Conservation (phyloP, 1,140 invertebrate genomes). For the Lepidostoma basale region DNA sequence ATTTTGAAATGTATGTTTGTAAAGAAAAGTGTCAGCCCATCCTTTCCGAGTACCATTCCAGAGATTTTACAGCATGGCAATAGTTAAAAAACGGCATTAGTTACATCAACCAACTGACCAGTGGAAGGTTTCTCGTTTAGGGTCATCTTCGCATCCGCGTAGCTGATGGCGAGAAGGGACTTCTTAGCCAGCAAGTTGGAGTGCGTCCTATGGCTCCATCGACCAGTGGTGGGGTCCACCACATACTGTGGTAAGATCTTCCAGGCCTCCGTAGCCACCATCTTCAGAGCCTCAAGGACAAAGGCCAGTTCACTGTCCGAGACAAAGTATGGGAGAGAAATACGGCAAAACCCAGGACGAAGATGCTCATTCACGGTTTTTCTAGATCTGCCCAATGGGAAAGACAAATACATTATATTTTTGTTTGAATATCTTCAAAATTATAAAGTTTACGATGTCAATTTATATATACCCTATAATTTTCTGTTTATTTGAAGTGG, state of each 20-base stretch:
- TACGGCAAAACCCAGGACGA: slow-evolving; percentile 83
- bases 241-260: slow-evolving; percentile 87
- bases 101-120: too few species aligned
- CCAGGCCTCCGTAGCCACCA: slow-evolving; percentile 89
- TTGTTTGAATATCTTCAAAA: too few species aligned
- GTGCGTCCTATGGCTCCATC: slow-evolving; percentile 87
- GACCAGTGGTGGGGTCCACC: slow-evolving; percentile 84
- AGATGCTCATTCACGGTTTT: slow-evolving; percentile 67
- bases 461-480: too few species aligned
- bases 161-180: slow-evolving; percentile 80
- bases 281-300: slow-evolving; percentile 82
- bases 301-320: slow-evolving; percentile 80
- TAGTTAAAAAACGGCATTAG: too few species aligned
- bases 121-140: slow-evolving; percentile 71
- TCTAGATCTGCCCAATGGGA: not conserved
- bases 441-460: too few species aligned
- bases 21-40: too few species aligned
- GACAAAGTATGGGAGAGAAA: slow-evolving; percentile 88
- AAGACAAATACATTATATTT: not conserved
- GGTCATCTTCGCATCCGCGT: slow-evolving; percentile 77
- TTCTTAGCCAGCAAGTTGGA: slow-evolving; percentile 80
- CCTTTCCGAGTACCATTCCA: too few species aligned
- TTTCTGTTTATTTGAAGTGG: too few species aligned
- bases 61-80: too few species aligned
- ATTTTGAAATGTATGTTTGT: too few species aligned